Evolutionary conservation across 1,140 invertebrate species (phyloP).

Genomic region (Thaumatotibia leucotreta): DNA sequence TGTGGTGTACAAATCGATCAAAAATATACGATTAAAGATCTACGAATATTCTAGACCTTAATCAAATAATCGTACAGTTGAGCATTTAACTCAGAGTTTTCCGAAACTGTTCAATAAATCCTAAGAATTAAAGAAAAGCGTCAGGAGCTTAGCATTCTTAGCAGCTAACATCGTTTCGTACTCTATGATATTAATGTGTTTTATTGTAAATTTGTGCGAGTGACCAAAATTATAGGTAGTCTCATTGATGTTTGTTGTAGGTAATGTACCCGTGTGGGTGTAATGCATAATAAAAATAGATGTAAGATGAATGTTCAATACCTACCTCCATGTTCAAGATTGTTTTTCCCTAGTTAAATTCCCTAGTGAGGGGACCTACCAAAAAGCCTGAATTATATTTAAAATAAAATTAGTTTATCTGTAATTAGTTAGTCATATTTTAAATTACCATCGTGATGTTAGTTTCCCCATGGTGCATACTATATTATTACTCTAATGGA

Average conservation of each 20-base stretch:
- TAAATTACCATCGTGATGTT: slow-evolving; percentile 46
- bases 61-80: too few relatives aligned
- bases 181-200: not conserved
- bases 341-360: slow-evolving; percentile 38
- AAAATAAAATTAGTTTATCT: slow-evolving; percentile 42
- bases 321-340: slow-evolving; percentile 61
- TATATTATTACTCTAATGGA: slow-evolving; percentile 26
- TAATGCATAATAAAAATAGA: slow-evolving; percentile 8
- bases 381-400: slow-evolving; percentile 62
- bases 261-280: too few relatives aligned
- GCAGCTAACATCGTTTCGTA: not conserved
- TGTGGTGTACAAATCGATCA: not conserved
- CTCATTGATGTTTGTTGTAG: not conserved
- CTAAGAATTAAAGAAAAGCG: not conserved
- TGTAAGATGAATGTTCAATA: slow-evolving; percentile 20
- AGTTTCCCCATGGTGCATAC: slow-evolving; percentile 16
- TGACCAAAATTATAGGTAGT: slow-evolving; percentile 17
- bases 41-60: not conserved
- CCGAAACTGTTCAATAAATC: not conserved
- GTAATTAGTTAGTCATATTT: slow-evolving; percentile 40
- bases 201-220: slow-evolving; percentile 1
- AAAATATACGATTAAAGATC: not conserved
- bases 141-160: not conserved
- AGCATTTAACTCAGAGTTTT: too few relatives aligned
- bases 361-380: slow-evolving; percentile 49